Conservation (phyloP, 2,888 invertebrate species). For the Melolontha melolontha region DNA sequence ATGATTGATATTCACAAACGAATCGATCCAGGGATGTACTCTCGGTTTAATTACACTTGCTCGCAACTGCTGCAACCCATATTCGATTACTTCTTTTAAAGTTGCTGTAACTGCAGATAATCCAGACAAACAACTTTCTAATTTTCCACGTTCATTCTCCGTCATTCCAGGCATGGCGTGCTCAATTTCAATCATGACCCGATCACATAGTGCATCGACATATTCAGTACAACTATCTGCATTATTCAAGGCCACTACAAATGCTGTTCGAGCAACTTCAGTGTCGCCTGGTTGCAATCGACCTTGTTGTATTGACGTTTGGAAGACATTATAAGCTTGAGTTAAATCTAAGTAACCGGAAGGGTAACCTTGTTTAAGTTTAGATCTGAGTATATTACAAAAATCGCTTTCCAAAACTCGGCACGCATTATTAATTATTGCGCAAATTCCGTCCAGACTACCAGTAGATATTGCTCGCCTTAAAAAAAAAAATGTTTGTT, state of each 20-base stretch:
- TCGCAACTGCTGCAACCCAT: constrained; percentile 83
- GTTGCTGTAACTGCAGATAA: constrained; percentile 71
- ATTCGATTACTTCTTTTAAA: constrained; percentile 77
- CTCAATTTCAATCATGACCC: constrained; percentile 78
- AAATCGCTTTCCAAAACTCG: constrained; percentile 88
- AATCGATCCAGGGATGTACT: constrained; percentile 85
- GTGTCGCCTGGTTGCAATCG: constrained; percentile 82
- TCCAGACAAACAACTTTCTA: constrained; percentile 78
- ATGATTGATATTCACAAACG: constrained; percentile 82
- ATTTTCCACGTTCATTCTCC: constrained; percentile 75
- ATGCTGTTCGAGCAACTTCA: constrained; percentile 81
- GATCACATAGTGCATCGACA: constrained; percentile 85
- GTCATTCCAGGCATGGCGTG: constrained; percentile 73
- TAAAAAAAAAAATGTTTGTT: constrained; percentile 48
- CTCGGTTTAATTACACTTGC: constrained; percentile 86
- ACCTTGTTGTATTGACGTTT: constrained; percentile 83
- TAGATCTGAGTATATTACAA: constrained; percentile 77
- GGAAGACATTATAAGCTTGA: constrained; percentile 86
- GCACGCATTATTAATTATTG: constrained; percentile 93
- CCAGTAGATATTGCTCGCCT: constrained; percentile 91
- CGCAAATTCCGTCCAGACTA: constrained; percentile 96
- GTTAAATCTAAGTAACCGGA: constrained; percentile 82
- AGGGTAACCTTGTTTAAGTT: constrained; percentile 83
- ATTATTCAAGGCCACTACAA: constrained; percentile 88
- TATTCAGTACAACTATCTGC: constrained; percentile 93